These are phyloP conservation scores for Luidia sarsii DNA, from an alignment of 53 echinoderm and acorn worm genomes.

Conservation along the genomic window DNA sequence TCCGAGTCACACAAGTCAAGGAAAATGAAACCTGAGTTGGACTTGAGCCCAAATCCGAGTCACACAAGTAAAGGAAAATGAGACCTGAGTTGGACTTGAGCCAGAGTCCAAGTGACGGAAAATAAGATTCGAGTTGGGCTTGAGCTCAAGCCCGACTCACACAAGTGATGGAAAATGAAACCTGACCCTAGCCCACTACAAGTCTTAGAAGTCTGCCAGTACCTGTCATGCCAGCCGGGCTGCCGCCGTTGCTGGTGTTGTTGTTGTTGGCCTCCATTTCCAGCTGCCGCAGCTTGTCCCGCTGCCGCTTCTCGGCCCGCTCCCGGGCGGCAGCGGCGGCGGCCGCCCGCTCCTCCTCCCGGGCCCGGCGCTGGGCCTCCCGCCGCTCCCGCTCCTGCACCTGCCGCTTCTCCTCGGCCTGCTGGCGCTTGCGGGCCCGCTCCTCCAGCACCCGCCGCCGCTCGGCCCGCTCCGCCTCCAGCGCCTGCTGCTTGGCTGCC, in stretches of 20 bases:
- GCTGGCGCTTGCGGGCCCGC: conserved; percentile 27
- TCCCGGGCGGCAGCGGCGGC: conserved; percentile 36
- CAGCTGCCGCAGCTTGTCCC: conserved; percentile 73
- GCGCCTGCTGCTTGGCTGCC: conserved; percentile 28
- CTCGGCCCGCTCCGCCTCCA: conserved; percentile 46
- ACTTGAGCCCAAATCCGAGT: no score
- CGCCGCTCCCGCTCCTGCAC: conserved; percentile 11
- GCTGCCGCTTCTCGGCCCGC: conserved; percentile 66
- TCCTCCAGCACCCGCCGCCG: conserved; percentile 42
- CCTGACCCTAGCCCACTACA: no score
- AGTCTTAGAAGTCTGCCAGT: no score
- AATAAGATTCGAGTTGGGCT: no score
- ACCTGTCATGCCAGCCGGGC: background rate
- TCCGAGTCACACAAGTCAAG: no score
- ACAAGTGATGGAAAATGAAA: no score
- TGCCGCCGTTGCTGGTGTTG: background rate
- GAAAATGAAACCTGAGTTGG: no score
- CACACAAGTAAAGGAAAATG: no score
- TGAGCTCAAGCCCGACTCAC: no score
- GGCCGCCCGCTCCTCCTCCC: conserved; percentile 46
- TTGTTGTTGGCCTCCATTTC: conserved; percentile 53
- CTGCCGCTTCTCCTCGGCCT: conserved; percentile 53
- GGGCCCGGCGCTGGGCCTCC: conserved; percentile 39
- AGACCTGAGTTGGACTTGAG: no score
- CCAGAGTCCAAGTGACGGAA: no score